Evolutionary conservation across 1,140 invertebrate genomes (phyloP), one percentile per base, ranked within the genome.

Genomic region (Maniola jurtina): DNA sequence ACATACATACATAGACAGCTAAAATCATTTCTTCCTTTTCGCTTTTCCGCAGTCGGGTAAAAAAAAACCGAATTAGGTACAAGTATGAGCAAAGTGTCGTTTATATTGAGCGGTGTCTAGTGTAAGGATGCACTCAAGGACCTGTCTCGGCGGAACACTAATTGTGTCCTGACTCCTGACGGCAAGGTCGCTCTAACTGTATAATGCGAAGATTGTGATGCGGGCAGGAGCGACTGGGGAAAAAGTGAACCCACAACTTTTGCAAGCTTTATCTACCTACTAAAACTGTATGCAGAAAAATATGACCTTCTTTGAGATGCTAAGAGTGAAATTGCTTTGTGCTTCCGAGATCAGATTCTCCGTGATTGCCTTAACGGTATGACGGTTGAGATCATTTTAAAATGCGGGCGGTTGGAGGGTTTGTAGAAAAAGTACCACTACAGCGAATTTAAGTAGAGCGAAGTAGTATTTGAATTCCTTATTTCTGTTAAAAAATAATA

Each of bases 161-260:
- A 86, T 83, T 82, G 80, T 79, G 79, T 86, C 80, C 80, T 81
- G 81, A 73, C 77, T 86, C 80, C 80, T 83, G 81, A 73, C 69
- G 56, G 52, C 82, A 87, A 87, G 86, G 86, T 83, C 83, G 72
- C 61, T 70, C 71, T 83, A 85, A 85, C 78, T 82, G 73, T 77
- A 81, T 85, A 83, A 88, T 88, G 74, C 76, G 77, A 81, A 84
- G 83, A 86, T 86, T 88, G 81, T 79, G 71, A 80, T 83, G 73
- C 81, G 79, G 72, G 71, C 70, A 59, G 76, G 65, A 83, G 47
- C 42, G 79, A 63, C 50, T 61, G 73, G 75, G 76, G 33, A 75
- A 69, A 66, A 72, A 66, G 48, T 63, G 10, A 55, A 55, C 38
- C 13, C 57, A 61, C 36, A 61, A 62, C 52, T 56, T 48, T 50